Conservation (phyloP, 1,140 invertebrate genomes). For the Trichoplusia ni region DNA sequence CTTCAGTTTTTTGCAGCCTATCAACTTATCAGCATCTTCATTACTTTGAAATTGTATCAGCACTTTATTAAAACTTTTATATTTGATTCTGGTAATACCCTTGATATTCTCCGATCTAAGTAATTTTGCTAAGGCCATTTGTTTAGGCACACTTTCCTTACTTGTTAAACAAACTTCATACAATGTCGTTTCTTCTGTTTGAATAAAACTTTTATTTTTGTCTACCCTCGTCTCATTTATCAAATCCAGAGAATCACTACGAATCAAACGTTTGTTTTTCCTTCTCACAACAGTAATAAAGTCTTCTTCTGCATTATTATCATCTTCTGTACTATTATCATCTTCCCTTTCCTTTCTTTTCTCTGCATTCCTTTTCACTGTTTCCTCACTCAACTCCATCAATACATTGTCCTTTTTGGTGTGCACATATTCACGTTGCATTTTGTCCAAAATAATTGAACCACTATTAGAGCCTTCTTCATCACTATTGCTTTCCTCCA, state of each 20-base stretch:
- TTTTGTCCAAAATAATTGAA: no score
- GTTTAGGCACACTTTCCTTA: slow-evolving; percentile 39
- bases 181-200: no score
- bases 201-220: background rate
- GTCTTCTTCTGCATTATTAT: slow-evolving; percentile 8
- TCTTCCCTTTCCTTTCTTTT: no score
- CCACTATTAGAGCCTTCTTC: no score
- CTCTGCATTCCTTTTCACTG: no score
- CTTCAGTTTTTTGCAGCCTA: slow-evolving; percentile 29
- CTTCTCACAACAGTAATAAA: slow-evolving; percentile 18
- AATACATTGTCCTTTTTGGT: no score
- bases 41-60: background rate
- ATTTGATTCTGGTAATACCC: slow-evolving; percentile 41
- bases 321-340: no score
- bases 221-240: background rate
- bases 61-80: slow-evolving; percentile 40
- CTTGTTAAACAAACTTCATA: slow-evolving; percentile 36
- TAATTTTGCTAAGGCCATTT: slow-evolving; percentile 46
- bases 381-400: no score
- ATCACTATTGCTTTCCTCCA: no score
- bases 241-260: background rate
- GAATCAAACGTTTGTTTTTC: slow-evolving; percentile 1
- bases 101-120: slow-evolving; percentile 37
- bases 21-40: slow-evolving; percentile 9
- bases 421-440: no score